Conservation (phyloP, 2,113 vertebrate species). For the Protobothrops mucrosquamatus region DNA sequence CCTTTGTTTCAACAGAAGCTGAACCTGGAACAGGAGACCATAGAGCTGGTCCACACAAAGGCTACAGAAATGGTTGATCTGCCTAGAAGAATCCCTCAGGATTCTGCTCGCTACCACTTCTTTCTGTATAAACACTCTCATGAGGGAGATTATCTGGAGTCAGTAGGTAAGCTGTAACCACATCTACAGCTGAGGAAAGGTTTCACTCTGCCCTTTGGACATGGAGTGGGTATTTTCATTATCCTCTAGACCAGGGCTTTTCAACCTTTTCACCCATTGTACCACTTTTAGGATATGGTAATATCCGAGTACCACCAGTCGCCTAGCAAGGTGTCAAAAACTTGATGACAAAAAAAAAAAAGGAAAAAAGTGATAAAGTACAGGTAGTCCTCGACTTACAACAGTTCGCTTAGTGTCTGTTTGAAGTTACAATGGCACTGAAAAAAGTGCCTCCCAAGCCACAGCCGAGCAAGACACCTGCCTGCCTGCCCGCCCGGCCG, state of each 20-base stretch:
- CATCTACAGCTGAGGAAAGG: background rate
- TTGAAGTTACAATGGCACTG: no score
- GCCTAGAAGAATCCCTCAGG: slow-evolving; percentile 86
- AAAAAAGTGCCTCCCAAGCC: no score
- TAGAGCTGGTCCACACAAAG: slow-evolving; percentile 91
- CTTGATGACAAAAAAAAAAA: no score
- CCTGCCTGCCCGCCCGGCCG: no score
- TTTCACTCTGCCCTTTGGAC: background rate
- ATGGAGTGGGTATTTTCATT: background rate
- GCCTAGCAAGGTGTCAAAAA: no score
- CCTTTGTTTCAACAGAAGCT: slow-evolving; percentile 75
- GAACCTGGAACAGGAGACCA: slow-evolving; percentile 90
- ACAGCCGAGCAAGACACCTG: no score
- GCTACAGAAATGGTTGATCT: slow-evolving; percentile 86
- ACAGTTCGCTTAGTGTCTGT: no score
- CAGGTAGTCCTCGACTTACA: no score
- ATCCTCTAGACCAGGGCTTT: background rate
- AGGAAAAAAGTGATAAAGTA: no score
- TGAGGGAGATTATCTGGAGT: slow-evolving; percentile 89
- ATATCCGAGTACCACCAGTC: no score
- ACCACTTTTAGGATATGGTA: no score
- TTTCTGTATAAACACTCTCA: slow-evolving; percentile 94
- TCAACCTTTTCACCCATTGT: no score
- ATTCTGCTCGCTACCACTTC: slow-evolving; percentile 93
- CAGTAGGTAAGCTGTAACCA: slow-evolving; percentile 79